Conservation (phyloP, 1,140 invertebrate species). For the Scaptomyza graminum region DNA sequence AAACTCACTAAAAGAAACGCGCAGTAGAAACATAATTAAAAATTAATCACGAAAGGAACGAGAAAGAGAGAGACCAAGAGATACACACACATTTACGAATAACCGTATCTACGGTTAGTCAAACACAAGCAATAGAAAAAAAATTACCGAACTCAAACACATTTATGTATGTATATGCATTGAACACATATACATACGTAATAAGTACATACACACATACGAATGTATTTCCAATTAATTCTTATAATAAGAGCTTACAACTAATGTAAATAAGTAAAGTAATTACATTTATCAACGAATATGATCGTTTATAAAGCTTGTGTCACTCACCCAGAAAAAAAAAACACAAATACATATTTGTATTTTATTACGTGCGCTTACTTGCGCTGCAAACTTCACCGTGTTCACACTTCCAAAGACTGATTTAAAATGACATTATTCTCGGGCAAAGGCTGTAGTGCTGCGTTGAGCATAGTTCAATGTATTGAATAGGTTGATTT, state of each 20-base stretch:
- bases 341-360: too few species aligned
- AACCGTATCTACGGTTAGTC: not conserved
- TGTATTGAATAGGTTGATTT: not conserved
- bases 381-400: not conserved
- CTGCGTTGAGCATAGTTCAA: not conserved
- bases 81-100: not conserved
- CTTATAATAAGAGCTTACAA: too few species aligned
- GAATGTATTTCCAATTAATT: not conserved
- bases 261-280: too few species aligned
- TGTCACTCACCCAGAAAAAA: too few species aligned
- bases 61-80: not conserved
- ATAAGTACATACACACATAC: not conserved
- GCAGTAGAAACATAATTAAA: not conserved
- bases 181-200: not conserved
- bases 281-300: too few species aligned
- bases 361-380: too few species aligned
- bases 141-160: conserved; percentile 1
- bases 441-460: not conserved
- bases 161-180: not conserved
- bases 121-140: not conserved
- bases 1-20: not conserved
- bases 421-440: conserved; percentile 35
- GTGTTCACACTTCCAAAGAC: conserved; percentile 30
- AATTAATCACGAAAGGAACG: conserved; percentile 1
- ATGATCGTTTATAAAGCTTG: too few species aligned